Conservation (phyloP, 2,113 vertebrate species). For the Crotophaga sulcirostris region DNA sequence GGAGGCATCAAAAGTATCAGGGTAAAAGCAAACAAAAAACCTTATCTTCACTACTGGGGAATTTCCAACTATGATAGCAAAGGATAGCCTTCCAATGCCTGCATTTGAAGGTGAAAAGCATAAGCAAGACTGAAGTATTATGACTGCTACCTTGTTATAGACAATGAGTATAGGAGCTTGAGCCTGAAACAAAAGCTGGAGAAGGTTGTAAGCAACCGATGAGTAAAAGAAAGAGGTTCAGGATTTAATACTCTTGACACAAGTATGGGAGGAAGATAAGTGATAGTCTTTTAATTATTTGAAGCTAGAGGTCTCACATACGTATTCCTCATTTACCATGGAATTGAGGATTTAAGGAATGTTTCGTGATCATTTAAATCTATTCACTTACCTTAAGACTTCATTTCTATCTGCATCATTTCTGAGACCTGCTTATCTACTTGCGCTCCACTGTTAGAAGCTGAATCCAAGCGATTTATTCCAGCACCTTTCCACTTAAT, state of each 20-base stretch:
- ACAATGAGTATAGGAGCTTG: rapidly evolving
- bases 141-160: background rate
- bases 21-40: background rate
- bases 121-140: background rate
- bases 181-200: background rate
- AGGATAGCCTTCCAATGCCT: background rate
- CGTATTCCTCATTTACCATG: background rate
- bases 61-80: background rate
- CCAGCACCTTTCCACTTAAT: background rate
- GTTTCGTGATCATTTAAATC: background rate
- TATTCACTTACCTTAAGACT: background rate
- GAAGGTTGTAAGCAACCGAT: background rate
- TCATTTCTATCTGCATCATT: background rate
- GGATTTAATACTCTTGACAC: background rate
- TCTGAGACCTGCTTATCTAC: background rate
- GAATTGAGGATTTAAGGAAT: background rate
- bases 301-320: background rate
- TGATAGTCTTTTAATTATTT: background rate
- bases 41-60: background rate
- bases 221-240: background rate
- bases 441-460: background rate
- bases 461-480: background rate
- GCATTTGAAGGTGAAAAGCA: background rate
- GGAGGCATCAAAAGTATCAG: background rate
- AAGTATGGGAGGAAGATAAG: background rate